Evolutionary conservation across 2,888 invertebrate genomes (phyloP), one percentile per base, ranked within the genome.

Genomic region (Synergus laeviventris): DNA sequence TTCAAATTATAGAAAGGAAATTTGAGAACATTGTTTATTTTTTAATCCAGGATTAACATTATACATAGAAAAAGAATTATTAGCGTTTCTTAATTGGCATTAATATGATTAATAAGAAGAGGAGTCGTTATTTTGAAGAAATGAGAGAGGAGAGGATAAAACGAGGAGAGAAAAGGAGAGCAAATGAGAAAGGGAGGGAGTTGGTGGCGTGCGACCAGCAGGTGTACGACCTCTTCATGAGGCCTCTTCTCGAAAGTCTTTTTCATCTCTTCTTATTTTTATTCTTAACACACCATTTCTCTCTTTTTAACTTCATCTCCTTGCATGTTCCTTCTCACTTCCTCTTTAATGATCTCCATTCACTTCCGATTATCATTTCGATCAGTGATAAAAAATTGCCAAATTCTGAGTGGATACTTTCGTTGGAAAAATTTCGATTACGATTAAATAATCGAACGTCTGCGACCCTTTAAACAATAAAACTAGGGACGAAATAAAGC

Each of bases 121-220:
- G 11, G 31, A 31, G 31, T 31, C 31, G 31, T 31, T 31, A 31
- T 31, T 31, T 31, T 49, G 45, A 31, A 45, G 49, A 31, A 70
- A 49, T 70, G 8, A 42, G 24, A 42, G 16, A 59, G 21, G 70
- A 18, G 64, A 73, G 54, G 42, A 73, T 21, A 42, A 38, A 74
- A 61, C 36, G 62, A 56, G 45, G 74, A 62, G 59, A 61, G 54
- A 70, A 62, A 21, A 70, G 39, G 21, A 74, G 80, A 66, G 78
- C 77, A 78, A 77, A 78, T 61, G 76, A 77, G 54, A 77, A 75
- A 74, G 24, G 56, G 59, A 76, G 78, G 78, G 74, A 75, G 75
- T 56, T 56, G 74, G 79, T 79, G 82, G 82, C 81, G 82, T 81
- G 81, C 80, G 82, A 81, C 81, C 82, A 81, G 81, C 83, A 83